Conservation (phyloP, 2,113 vertebrate genomes). For the Puntigrus tetrazona region DNA sequence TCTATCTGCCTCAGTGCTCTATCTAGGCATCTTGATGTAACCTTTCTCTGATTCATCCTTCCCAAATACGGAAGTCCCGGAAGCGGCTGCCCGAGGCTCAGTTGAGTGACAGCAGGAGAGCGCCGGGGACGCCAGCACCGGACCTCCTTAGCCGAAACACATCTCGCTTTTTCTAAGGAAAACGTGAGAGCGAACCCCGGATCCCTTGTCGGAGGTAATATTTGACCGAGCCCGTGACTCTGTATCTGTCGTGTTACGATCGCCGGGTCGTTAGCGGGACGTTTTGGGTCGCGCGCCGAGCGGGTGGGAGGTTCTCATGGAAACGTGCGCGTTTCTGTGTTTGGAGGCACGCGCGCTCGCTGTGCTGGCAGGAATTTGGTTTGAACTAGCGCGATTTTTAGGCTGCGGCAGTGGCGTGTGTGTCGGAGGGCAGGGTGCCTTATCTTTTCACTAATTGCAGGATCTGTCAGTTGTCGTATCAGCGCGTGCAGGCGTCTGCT, state of each 20-base stretch:
- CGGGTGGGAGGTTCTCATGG: conserved; percentile 3
- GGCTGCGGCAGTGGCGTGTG: not conserved
- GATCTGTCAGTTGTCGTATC: conserved; percentile 32
- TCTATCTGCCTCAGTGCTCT: not conserved
- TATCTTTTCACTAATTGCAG: conserved; percentile 12
- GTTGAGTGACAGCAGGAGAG: conserved; percentile 73
- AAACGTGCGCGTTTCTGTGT: conserved; percentile 42
- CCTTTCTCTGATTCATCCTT: conserved; percentile 69
- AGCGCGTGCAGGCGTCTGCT: not conserved
- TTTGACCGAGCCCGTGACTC: too few relatives aligned
- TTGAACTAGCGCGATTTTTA: conserved; percentile 26
- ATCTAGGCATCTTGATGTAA: conserved; percentile 10
- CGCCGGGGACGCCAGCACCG: conserved; percentile 51
- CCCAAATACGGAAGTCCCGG: conserved; percentile 92
- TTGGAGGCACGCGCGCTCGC: not conserved
- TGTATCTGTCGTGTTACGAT: not conserved
- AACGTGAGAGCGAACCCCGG: not conserved
- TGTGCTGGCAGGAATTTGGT: conserved; percentile 27
- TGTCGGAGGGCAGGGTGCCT: conserved; percentile 28
- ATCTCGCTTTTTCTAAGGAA: conserved; percentile 7
- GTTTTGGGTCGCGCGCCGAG: not conserved
- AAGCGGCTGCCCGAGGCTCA: conserved; percentile 74
- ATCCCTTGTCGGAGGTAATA: conserved; percentile 25
- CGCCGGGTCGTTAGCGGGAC: not conserved
- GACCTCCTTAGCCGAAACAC: conserved; percentile 47